Evolutionary conservation across 2,888 invertebrate genomes (phyloP).

Genomic region (Platerodrilus igneus): DNA sequence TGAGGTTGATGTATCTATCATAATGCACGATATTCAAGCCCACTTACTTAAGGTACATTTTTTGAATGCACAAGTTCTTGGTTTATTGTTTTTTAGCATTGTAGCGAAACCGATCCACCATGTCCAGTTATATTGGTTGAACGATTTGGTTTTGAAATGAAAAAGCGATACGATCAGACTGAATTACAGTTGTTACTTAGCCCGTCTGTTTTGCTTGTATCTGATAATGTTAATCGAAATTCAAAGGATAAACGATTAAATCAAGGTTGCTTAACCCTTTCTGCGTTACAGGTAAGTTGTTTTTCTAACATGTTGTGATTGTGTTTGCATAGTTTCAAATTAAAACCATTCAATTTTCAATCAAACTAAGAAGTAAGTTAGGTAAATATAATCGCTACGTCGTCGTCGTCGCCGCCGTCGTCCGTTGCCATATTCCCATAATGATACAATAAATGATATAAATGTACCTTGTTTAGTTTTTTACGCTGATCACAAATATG

Average conservation of each 20-base stretch:
- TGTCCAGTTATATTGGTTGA: conserved; percentile 87
- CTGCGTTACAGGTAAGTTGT: conserved; percentile 67
- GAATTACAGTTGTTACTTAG: conserved; percentile 84
- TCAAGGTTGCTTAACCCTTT: conserved; percentile 81
- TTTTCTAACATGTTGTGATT: background rate
- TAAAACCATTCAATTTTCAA: too few relatives aligned
- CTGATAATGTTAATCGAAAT: conserved; percentile 67
- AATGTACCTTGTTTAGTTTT: too few relatives aligned
- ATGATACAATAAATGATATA: too few relatives aligned
- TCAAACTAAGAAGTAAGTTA: too few relatives aligned
- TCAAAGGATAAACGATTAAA: conserved; percentile 67
- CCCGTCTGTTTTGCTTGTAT: conserved; percentile 78
- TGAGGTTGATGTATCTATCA: conserved; percentile 87
- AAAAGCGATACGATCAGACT: conserved; percentile 88
- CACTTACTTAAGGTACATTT: conserved; percentile 74
- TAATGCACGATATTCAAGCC: conserved; percentile 92
- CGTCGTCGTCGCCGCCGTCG: too few relatives aligned
- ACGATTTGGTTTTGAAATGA: conserved; percentile 95
- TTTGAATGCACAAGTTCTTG: background rate
- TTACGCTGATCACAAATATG: too few relatives aligned
- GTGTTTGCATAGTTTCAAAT: conserved; percentile 7
- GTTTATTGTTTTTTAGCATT: conserved; percentile 56
- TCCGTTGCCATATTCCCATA: too few relatives aligned
- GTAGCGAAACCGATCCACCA: conserved; percentile 83
- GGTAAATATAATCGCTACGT: too few relatives aligned